A percentile compares a stretch with the other conserved stretches of the same genome.
Conservation (phyloP, 1,140 invertebrate species). For the Drosophila nebulosa region DNA sequence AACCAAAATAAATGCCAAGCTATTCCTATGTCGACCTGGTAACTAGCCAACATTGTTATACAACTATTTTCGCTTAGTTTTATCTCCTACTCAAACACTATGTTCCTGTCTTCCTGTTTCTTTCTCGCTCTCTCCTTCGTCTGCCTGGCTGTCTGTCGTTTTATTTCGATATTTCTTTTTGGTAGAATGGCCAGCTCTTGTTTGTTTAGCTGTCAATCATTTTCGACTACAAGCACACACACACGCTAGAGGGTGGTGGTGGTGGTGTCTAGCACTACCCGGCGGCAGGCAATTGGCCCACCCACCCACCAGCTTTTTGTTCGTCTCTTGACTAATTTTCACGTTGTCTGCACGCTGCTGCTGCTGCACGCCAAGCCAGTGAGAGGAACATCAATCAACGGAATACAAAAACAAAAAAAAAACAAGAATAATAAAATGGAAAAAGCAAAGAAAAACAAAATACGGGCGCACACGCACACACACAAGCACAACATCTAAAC, state of each 20-base stretch:
- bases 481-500: neutral
- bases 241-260: neutral
- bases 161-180: conserved; percentile 14
- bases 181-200: conserved; percentile 17
- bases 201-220: conserved; percentile 53
- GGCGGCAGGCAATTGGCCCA: neutral
- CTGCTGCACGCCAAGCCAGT: conserved; percentile 22
- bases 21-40: conserved; percentile 7
- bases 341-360: conserved; percentile 65
- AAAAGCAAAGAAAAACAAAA: neutral
- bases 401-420: conserved; percentile 41
- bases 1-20: too few relatives aligned
- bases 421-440: too few relatives aligned
- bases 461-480: neutral
- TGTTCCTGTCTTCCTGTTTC: conserved; percentile 13
- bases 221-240: conserved; percentile 21
- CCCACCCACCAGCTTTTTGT: conserved; percentile 2
- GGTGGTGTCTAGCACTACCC: neutral
- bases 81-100: too few relatives aligned
- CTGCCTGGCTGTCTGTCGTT: neutral
- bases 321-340: conserved; percentile 68
- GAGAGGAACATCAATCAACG: conserved; percentile 66
- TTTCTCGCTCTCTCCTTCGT: neutral
- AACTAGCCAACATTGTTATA: neutral
- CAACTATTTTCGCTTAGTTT: neutral